Evolutionary conservation across 2,797 vertebrate species (phyloP).

Genomic region (Microtus agrestis): DNA sequence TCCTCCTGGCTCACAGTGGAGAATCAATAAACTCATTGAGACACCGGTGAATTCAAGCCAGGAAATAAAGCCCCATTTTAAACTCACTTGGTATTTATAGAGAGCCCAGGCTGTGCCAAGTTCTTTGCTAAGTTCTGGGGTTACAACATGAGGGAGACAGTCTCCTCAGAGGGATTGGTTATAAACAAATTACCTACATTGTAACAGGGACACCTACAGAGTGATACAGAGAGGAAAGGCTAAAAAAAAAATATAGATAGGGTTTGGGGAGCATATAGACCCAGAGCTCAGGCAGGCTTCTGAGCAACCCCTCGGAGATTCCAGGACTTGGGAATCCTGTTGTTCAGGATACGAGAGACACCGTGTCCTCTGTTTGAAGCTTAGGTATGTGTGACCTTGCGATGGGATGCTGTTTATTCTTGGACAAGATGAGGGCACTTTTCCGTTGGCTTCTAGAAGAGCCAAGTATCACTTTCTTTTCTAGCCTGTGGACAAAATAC

Average conservation of each 20-base stretch:
- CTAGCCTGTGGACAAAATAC: neutral
- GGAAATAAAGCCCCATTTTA: conserved; percentile 63
- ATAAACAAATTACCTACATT: conserved; percentile 58
- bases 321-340: neutral
- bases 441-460: neutral
- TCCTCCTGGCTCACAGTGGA: conserved; percentile 23
- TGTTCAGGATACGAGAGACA: neutral
- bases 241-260: neutral
- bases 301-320: neutral
- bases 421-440: neutral
- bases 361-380: neutral
- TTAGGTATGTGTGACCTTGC: neutral
- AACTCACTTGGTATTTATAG: conserved; percentile 68
- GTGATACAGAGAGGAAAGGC: neutral
- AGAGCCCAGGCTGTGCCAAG: conserved; percentile 38
- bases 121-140: conserved; percentile 48
- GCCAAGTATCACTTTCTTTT: neutral
- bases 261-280: neutral
- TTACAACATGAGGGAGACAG: conserved; percentile 44
- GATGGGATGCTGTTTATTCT: neutral
- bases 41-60: conserved; percentile 47
- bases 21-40: conserved; percentile 55
- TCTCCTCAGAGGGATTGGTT: conserved; percentile 30
- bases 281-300: neutral
- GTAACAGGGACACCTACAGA: neutral